Evolutionary conservation across 1,140 invertebrate species (phyloP), one percentile per base, ranked within the genome.

Genomic region (Philotrypesis tridentata): DNA sequence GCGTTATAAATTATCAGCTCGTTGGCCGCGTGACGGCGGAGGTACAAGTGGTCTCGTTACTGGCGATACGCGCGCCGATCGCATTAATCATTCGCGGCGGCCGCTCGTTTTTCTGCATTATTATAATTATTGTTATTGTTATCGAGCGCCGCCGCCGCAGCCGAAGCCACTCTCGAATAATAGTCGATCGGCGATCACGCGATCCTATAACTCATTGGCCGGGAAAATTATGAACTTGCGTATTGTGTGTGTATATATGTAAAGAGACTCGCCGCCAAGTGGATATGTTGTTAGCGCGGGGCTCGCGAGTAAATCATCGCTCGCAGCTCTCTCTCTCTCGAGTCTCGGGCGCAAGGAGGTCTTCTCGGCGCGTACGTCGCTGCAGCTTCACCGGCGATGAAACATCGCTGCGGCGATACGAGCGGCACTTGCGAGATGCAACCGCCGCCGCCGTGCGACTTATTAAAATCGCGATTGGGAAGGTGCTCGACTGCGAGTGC

Each of bases 141-240:
- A 67, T 55, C 27, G 65, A 29, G 33, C 2, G 6, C 12, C 29
- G 63, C 23, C 63, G 61, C 1, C 31, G 12, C 21, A 4, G 23
- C 25, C 77, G 77, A 71, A 55, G n/a, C n/a, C n/a, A n/a, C n/a
- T n/a, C n/a, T n/a, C n/a, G n/a, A n/a, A n/a, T n/a, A n/a, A 14
- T 67, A 27, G 29, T 67, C 63, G 68, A 37, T 25, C n/a, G 23
- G 23, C 29, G 48, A 61, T 77, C 80, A 76, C 80, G 73, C 80
- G 74, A 82, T 71, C 67, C 73, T 23, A 82, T 82, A 82, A 82
- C 55, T 82, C 80, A 82, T 43, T 75, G 71, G 55, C 79, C n/a
- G 72, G 79, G 43, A 81, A 76, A 81, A 81, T 81, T 75, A 81
- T 81, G 33, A 82, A 70, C 43, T 82, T 33, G 17, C 71, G 37